Conservation (phyloP, 2,888 invertebrate species). For the Venusia cambrica region DNA sequence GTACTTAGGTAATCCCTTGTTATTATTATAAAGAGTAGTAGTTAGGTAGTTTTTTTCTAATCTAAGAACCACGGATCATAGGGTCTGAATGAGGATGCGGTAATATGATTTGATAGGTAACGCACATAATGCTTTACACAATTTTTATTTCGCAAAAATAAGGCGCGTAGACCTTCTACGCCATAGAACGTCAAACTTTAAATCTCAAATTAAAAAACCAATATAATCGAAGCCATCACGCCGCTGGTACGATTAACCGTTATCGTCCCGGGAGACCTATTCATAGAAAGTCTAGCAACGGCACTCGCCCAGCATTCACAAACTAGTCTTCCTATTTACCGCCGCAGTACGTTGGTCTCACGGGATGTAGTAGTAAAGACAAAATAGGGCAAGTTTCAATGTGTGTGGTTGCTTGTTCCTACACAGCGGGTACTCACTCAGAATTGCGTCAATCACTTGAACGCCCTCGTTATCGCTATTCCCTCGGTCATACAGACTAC, state of each 20-base stretch:
- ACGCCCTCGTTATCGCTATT: slow-evolving; percentile 60
- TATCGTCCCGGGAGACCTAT: slow-evolving; percentile 47
- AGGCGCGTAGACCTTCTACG: slow-evolving; percentile 10
- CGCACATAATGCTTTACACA: too few species aligned
- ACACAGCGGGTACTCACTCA: slow-evolving; percentile 52
- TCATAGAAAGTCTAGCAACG: slow-evolving; percentile 48
- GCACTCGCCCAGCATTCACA: slow-evolving; percentile 63
- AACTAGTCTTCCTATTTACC: slow-evolving; percentile 59
- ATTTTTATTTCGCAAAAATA: too few species aligned
- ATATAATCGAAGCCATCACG: slow-evolving; percentile 28
- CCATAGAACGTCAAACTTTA: neutral
- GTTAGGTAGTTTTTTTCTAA: too few species aligned
- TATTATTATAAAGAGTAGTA: too few species aligned
- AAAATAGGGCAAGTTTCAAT: slow-evolving; percentile 59
- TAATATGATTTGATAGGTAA: too few species aligned
- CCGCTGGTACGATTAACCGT: slow-evolving; percentile 46
- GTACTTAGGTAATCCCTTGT: too few species aligned
- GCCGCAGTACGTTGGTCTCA: slow-evolving; percentile 66
- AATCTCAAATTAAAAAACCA: slow-evolving; percentile 1
- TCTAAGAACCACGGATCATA: too few species aligned
- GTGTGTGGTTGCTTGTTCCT: slow-evolving; percentile 65
- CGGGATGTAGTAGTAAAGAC: slow-evolving; percentile 73
- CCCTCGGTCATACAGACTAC: slow-evolving; percentile 60
- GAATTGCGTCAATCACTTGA: slow-evolving; percentile 72
- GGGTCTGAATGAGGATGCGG: too few species aligned